Conservation (phyloP, 2,888 invertebrate genomes). For the Ophonus ardosiacus region DNA sequence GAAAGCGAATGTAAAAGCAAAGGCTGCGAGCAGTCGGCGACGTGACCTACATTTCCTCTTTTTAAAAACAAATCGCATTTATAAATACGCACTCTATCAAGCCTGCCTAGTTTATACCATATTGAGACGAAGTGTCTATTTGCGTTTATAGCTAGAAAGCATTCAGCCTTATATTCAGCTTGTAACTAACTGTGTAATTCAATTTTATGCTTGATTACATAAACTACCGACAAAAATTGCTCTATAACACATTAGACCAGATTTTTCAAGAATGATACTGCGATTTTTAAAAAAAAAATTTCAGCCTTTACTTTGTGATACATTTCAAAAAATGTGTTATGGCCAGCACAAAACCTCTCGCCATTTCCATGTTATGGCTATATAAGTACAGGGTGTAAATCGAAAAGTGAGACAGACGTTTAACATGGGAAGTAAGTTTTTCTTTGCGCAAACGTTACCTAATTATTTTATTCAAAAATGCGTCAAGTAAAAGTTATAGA, state of each 20-base stretch:
- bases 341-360: no score
- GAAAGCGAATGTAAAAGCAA: constrained; percentile 34
- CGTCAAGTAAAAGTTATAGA: no score
- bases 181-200: neutral
- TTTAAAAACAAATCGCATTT: constrained; percentile 28
- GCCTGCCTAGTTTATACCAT: neutral
- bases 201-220: neutral
- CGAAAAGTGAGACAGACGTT: no score
- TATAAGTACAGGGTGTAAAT: no score
- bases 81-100: neutral
- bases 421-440: no score
- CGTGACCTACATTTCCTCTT: constrained; percentile 37
- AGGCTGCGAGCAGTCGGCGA: constrained; percentile 30
- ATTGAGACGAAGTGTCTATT: neutral
- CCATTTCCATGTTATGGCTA: no score
- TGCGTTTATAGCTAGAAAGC: neutral
- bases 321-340: no score
- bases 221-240: neutral
- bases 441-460: no score
- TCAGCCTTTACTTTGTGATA: no score
- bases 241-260: neutral
- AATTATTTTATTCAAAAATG: no score
- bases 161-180: neutral
- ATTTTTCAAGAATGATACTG: neutral
- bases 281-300: no score